A percentile compares a stretch with the other conserved stretches of the same genome.
These are phyloP conservation scores for Neodiprion pinetum DNA, from an alignment of 1,140 invertebrate genomes.

Conservation along the genomic window DNA sequence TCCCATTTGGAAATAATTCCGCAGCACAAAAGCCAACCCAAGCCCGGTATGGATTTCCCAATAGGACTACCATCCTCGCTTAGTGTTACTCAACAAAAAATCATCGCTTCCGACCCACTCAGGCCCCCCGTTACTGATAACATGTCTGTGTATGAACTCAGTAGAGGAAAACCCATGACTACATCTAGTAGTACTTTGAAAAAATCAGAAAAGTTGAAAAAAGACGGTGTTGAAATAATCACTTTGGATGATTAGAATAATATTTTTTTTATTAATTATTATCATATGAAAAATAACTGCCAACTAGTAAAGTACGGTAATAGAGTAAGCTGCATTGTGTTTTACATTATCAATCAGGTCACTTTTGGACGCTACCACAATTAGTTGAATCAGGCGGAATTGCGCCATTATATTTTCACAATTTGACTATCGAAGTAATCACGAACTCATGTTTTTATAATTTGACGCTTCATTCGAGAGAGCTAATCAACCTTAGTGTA, in stretches of 20 bases:
- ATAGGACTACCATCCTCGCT: conserved; percentile 39
- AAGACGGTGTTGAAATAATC: conserved; percentile 57
- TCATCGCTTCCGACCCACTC: conserved; percentile 30
- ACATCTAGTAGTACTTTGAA: conserved; percentile 23
- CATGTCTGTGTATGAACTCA: conserved; percentile 44
- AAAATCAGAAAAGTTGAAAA: conserved; percentile 35
- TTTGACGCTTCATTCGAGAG: no score
- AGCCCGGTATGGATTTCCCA: conserved; percentile 37
- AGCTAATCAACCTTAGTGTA: no score
- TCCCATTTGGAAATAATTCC: conserved; percentile 69
- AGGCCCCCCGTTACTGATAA: conserved; percentile 30
- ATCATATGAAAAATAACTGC: no score
- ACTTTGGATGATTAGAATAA: conserved; percentile 53
- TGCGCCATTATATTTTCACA: no score
- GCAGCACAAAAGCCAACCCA: conserved; percentile 41
- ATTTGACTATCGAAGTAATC: no score
- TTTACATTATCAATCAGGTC: no score
- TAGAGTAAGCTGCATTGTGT: no score
- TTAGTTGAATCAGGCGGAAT: no score
- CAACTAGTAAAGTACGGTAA: no score
- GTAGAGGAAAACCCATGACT: conserved; percentile 33
- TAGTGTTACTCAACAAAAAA: conserved; percentile 39
- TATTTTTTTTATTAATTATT: neutral
- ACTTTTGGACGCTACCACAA: no score
- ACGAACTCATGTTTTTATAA: no score